Conservation (phyloP, 2,113 vertebrate genomes). For the Athene noctua region DNA sequence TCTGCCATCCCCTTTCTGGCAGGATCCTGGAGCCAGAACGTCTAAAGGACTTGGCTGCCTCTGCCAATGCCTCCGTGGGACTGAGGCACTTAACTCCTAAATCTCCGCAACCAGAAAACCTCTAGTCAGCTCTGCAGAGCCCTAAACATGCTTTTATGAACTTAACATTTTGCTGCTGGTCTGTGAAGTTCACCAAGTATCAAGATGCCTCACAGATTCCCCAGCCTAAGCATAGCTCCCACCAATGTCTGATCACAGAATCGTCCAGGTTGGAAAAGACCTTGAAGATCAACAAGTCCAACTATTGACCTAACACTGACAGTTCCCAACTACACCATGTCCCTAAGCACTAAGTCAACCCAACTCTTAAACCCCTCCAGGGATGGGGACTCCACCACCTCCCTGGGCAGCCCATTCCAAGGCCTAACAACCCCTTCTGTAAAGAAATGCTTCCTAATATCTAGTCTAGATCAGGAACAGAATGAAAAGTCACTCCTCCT, state of each 20-base stretch:
- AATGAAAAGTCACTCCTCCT: background rate
- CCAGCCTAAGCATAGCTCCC: background rate
- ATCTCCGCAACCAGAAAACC: background rate
- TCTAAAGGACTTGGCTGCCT: background rate
- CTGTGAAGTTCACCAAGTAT: background rate
- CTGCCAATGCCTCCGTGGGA: background rate
- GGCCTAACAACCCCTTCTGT: no score
- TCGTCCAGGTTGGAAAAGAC: no score
- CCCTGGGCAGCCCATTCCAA: no score
- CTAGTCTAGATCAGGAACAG: background rate
- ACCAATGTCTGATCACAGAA: background rate
- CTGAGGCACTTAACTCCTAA: background rate
- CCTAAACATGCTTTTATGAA: background rate
- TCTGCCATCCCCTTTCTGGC: rapidly evolving
- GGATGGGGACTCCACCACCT: no score
- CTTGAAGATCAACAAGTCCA: no score
- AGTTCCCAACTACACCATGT: no score
- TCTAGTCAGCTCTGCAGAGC: background rate
- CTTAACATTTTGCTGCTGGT: background rate
- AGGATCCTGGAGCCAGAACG: background rate
- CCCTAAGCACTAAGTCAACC: no score
- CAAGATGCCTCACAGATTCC: background rate
- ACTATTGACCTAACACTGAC: no score
- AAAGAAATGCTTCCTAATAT: no score
- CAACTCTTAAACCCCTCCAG: no score